A percentile compares a stretch with the other conserved stretches of the same genome.
phyloP scores from a whole-genome alignment of 2,113 vertebrate species.

The Crotalus horridus region DNA sequence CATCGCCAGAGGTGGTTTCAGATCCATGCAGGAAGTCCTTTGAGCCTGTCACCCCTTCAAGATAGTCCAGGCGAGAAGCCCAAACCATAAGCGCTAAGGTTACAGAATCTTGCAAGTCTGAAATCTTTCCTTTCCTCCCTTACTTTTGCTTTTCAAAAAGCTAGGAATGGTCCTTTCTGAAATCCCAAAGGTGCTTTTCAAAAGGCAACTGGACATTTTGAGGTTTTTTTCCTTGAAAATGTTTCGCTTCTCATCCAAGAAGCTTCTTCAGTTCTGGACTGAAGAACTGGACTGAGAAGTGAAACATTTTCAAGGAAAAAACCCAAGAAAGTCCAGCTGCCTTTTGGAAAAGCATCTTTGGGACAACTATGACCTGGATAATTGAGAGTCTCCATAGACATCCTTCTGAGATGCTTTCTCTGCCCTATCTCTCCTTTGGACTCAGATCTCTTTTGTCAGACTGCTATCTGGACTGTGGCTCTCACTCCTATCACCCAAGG shows the following conservation, averaged over 20 bases:
- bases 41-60: not conserved
- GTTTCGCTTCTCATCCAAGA: not conserved
- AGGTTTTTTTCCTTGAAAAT: not conserved
- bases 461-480: not conserved
- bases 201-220: not conserved
- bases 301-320: not conserved
- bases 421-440: not conserved
- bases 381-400: not conserved
- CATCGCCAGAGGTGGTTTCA: not conserved
- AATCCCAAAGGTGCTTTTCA: not conserved
- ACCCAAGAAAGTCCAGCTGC: not conserved
- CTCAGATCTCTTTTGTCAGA: not conserved
- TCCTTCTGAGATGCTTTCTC: not conserved
- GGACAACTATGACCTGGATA: not conserved
- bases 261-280: not conserved
- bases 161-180: not conserved
- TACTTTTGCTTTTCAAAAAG: not conserved
- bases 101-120: not conserved
- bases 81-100: not conserved
- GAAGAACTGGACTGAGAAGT: not conserved
- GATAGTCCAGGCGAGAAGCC: not conserved
- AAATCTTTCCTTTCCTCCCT: not conserved
- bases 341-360: not conserved
- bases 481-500: not conserved
- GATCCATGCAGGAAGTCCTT: not conserved